Evolutionary conservation across 2,888 invertebrate genomes (phyloP).

Genomic region (Epirrhoe alternata): DNA sequence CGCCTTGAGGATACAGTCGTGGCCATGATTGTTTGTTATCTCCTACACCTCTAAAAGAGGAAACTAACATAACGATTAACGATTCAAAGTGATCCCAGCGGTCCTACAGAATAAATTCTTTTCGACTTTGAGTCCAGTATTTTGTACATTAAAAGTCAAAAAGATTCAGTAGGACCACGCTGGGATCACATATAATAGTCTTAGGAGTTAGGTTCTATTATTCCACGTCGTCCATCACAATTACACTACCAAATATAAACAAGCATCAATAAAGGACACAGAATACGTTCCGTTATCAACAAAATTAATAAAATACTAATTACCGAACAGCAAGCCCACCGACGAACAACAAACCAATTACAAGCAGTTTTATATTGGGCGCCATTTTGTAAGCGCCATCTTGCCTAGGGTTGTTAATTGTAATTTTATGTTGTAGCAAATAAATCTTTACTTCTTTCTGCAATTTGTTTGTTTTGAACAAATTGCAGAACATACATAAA

Average conservation of each 20-base stretch:
- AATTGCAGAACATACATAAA: too few relatives aligned
- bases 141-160: too few relatives aligned
- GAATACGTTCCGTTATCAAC: not conserved
- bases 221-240: not conserved
- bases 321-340: constrained; percentile 10
- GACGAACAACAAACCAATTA: constrained; percentile 33
- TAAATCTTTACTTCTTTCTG: not conserved
- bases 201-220: too few relatives aligned
- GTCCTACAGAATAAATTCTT: too few relatives aligned
- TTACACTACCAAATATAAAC: not conserved
- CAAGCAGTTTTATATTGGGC: constrained; percentile 38
- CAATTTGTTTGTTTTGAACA: not conserved
- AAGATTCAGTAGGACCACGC: too few relatives aligned
- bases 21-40: too few relatives aligned
- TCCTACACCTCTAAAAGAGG: too few relatives aligned
- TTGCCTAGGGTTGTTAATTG: constrained; percentile 37
- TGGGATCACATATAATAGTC: too few relatives aligned
- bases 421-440: not conserved
- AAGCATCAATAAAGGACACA: not conserved
- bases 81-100: too few relatives aligned
- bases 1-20: too few relatives aligned
- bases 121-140: too few relatives aligned
- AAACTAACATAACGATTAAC: too few relatives aligned
- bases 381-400: constrained; percentile 39
- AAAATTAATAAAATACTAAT: constrained; percentile 21